A percentile compares a stretch with the other conserved stretches of the same genome.
Conservation (phyloP, 2,888 invertebrate genomes). For the Conus canariensis region DNA sequence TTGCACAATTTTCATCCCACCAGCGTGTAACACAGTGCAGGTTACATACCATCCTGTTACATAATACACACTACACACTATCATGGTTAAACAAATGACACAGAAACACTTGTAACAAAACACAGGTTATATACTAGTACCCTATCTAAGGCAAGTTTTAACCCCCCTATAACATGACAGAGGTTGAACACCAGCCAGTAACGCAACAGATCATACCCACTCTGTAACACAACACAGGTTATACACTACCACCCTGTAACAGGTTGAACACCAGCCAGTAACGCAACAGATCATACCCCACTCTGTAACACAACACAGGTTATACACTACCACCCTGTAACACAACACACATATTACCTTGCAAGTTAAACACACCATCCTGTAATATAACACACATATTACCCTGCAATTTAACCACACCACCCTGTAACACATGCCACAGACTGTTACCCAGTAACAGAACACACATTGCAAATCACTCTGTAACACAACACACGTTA, state of each 20-base stretch:
- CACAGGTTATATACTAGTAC: too few relatives aligned
- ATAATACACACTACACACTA: not conserved
- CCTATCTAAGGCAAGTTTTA: too few relatives aligned
- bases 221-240: slow-evolving; percentile 86
- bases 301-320: slow-evolving; percentile 85
- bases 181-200: not conserved
- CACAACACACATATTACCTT: not conserved
- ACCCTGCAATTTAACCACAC: not conserved
- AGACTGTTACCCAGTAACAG: not conserved
- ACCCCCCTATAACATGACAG: too few relatives aligned
- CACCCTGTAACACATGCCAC: not conserved
- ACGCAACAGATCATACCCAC: not conserved
- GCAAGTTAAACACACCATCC: too few relatives aligned
- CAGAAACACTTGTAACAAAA: too few relatives aligned
- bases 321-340: slow-evolving; percentile 91
- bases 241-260: slow-evolving; percentile 89
- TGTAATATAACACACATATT: too few relatives aligned
- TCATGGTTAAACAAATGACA: not conserved
- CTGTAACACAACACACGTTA: not conserved
- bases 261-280: not conserved
- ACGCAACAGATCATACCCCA: not conserved
- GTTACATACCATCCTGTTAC: not conserved
- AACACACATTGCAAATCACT: not conserved
- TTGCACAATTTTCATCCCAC: not conserved
- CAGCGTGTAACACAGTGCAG: not conserved